Base-by-base conservation (phyloP, 2,888 invertebrate genomes). In the Neocrepidodera transversa region DNA sequence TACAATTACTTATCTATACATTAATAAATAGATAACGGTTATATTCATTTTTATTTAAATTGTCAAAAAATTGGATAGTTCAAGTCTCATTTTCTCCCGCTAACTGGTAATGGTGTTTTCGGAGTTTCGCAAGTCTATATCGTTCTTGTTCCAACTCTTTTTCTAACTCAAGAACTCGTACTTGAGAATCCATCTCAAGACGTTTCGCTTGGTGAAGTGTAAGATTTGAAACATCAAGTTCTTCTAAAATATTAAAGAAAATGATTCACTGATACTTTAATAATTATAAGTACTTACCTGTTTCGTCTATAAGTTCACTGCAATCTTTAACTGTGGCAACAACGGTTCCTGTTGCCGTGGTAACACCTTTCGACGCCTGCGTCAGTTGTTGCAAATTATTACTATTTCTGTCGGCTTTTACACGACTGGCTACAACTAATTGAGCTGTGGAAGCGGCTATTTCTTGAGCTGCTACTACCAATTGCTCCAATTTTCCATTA, bases 171-270 rank as follows among this genome's bases (percentile, higher is more conserved):
- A 99, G 82, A 59, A 97, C 92, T 73, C 92, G 88, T 38, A 97
- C 95, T 81, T 97, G 97, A 67, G 95, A 90, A 80, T 99, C 97
- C 94, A 99, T 97, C 84, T 99, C 98, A 70, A 94, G 83, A 30
- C 93, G 88, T 76, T 99, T 97, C 1, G 97, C 93, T 78, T 96
- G 95, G 77, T 97, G 97, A 64, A 97, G 84, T 36, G 93, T 90
- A 64, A 99, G 80, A 67, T 92, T 89, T 1, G 91, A 88, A 71
- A 97, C 90, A 81, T 99, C 97, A 69, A 96, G 83, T 53, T 95
- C 91, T 73, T 93, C 95, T 90, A 83, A 64, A 57, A 16, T 16
- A 28, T 8, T 14, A 45, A 45, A 32, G 14, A 67, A 61, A 64
- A 54, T 11, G 11, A 43, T 26, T 17, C 2, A 40, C n/a, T 26